These are phyloP conservation scores for Sternotherus odoratus DNA, from an alignment of 2,797 vertebrate genomes.

Conservation along the genomic window DNA sequence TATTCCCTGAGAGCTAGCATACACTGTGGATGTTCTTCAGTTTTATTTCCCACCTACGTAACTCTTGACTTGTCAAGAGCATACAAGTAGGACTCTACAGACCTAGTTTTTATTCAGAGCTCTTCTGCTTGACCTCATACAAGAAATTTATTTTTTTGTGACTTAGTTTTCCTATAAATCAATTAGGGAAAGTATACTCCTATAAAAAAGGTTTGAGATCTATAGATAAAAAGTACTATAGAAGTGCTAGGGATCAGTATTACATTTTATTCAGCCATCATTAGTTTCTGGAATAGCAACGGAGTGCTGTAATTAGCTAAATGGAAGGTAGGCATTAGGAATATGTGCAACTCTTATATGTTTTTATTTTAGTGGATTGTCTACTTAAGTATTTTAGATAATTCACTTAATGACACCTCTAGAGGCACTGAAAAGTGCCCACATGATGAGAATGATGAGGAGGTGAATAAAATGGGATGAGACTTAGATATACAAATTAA, in stretches of 20 bases:
- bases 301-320: background rate
- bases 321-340: background rate
- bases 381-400: background rate
- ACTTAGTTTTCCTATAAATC: background rate
- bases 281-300: background rate
- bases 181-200: background rate
- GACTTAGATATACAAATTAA: background rate
- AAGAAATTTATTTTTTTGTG: background rate
- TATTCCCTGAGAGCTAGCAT: background rate
- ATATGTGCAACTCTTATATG: fast-evolving
- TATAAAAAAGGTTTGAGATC: background rate
- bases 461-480: background rate
- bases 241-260: background rate
- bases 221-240: background rate
- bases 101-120: background rate
- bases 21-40: background rate
- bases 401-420: background rate
- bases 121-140: background rate
- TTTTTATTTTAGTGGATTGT: background rate
- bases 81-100: background rate
- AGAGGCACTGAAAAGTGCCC: background rate
- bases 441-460: background rate
- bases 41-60: background rate
- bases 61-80: background rate
- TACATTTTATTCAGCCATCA: background rate